A percentile compares a stretch with the other conserved stretches of the same genome.
Evolutionary conservation across 1,140 invertebrate genomes (phyloP).

Genomic region (Hirudo medicinalis): DNA sequence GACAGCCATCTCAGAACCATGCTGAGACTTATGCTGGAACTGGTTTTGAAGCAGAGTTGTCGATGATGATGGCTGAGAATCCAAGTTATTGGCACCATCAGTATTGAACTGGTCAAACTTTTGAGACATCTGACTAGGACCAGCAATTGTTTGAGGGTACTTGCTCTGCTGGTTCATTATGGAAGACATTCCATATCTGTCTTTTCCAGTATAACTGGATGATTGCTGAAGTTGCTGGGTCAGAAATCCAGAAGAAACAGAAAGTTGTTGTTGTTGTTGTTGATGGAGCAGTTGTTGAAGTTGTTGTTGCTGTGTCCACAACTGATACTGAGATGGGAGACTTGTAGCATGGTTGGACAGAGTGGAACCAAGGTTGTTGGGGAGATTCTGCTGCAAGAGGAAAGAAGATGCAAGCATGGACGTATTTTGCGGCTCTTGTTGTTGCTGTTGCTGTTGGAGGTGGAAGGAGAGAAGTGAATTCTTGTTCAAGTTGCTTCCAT

Average conservation of each 20-base stretch:
- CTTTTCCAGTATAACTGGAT: too few species aligned
- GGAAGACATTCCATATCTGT: too few species aligned
- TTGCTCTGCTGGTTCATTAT: too few species aligned
- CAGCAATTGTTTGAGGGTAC: too few species aligned
- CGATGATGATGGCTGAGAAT: too few species aligned
- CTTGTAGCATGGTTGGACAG: slow-evolving; percentile 22
- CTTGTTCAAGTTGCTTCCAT: slow-evolving; percentile 9
- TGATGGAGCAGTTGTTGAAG: background rate
- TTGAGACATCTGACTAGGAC: too few species aligned
- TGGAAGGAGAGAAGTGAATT: slow-evolving; percentile 22
- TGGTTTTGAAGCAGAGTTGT: too few species aligned
- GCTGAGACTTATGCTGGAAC: too few species aligned
- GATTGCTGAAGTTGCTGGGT: background rate
- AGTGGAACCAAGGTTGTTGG: slow-evolving; percentile 23
- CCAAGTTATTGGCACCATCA: too few species aligned
- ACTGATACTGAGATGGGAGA: slow-evolving; percentile 16
- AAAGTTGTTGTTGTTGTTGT: slow-evolving; percentile 7
- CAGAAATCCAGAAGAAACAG: slow-evolving; percentile 1
- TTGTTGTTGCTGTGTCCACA: slow-evolving; percentile 11
- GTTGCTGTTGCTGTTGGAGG: slow-evolving; percentile 13
- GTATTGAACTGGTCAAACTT: too few species aligned
- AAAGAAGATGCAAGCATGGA: slow-evolving; percentile 23
- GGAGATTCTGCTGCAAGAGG: slow-evolving; percentile 19
- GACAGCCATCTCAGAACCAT: too few species aligned
- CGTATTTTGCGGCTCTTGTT: slow-evolving; percentile 18